Percentiles rank a stretch among this genome's conserved stretches.
These are phyloP conservation scores for Botia almorhae DNA, from an alignment of 2,797 vertebrate species.

Conservation along the genomic window DNA sequence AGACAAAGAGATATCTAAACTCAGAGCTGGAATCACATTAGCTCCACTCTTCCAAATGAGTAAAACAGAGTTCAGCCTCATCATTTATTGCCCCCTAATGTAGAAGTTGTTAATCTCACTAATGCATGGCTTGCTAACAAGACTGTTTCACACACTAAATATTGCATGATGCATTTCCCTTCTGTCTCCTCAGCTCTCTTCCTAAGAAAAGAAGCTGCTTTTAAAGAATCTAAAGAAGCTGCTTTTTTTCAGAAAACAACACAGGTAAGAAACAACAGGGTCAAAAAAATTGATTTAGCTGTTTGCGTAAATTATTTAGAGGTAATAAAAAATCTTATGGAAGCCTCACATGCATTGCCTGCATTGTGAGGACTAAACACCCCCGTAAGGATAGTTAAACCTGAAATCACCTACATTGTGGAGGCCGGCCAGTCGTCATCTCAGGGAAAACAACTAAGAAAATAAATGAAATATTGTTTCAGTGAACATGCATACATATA, in stretches of 20 bases:
- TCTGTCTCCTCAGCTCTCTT: constrained; percentile 38
- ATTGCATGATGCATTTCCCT: constrained; percentile 66
- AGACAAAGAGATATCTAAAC: constrained; percentile 62
- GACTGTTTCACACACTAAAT: constrained; percentile 65
- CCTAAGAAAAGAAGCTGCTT: background rate
- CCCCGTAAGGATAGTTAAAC: background rate
- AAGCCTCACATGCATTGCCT: background rate
- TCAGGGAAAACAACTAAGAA: background rate
- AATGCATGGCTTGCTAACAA: constrained; percentile 68
- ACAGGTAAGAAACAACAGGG: constrained; percentile 19
- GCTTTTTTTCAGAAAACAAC: constrained; percentile 24
- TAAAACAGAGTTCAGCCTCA: constrained; percentile 63
- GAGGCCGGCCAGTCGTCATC: background rate
- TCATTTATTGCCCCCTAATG: constrained; percentile 66
- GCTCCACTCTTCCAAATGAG: constrained; percentile 60
- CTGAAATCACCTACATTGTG: background rate
- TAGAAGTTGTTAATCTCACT: constrained; percentile 63
- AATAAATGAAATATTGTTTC: background rate
- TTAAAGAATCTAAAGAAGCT: background rate
- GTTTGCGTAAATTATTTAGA: constrained; percentile 54
- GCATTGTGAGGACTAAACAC: background rate
- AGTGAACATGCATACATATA: no score
- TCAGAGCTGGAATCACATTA: constrained; percentile 63
- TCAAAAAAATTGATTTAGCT: constrained; percentile 13
- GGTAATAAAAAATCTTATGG: constrained; percentile 22